Evolutionary conservation across 1,140 invertebrate species (phyloP), one percentile per base, ranked within the genome.

Genomic region (Adelges cooleyi): DNA sequence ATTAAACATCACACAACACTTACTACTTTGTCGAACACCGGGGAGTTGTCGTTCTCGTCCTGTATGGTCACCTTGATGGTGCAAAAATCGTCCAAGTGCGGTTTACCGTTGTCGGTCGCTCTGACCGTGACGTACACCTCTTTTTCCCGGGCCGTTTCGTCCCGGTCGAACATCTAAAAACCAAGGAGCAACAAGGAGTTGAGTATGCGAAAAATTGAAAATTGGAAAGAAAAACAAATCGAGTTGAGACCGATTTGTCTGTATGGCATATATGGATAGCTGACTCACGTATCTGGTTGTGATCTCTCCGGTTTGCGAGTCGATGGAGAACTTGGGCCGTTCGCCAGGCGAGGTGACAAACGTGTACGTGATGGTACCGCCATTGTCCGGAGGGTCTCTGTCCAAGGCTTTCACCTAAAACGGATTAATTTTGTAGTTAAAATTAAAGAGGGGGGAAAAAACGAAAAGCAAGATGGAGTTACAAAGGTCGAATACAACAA

Each of bases 1-100:
- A n/a, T n/a, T 33, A 33, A 33, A 6, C 5, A 33, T 33, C 5
- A 25, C 10, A 20, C 10, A 25, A 74, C 72, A 74, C 80, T 79
- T 72, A 82, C 82, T 67, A 79, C 83, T 86, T 89, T 89, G 72
- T 93, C 90, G 75, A 92, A 91, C 51, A 87, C 82, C 1, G 90
- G 90, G 3, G 78, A 74, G 71, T 92, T 93, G 73, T 94, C 91
- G 76, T 94, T 94, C 69, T 90, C 84, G 76, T 94, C 91, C 72
- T 82, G 81, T 68, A 92, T 87, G 51, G 84, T 84, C 27, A 94
- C 85, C 79, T 88, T 90, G 70, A 93, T 86, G 4, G 87, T 90
- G 73, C 91, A 94, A 27, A 90, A 84, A 71, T 90, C 89, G 69
- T 90, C 89, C 29, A 93, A 76, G 27, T 84, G 81, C 0, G 89